A percentile compares a stretch with the other conserved stretches of the same genome.
Conservation (phyloP, 1,140 invertebrate genomes). For the Diploscapter pachys region DNA sequence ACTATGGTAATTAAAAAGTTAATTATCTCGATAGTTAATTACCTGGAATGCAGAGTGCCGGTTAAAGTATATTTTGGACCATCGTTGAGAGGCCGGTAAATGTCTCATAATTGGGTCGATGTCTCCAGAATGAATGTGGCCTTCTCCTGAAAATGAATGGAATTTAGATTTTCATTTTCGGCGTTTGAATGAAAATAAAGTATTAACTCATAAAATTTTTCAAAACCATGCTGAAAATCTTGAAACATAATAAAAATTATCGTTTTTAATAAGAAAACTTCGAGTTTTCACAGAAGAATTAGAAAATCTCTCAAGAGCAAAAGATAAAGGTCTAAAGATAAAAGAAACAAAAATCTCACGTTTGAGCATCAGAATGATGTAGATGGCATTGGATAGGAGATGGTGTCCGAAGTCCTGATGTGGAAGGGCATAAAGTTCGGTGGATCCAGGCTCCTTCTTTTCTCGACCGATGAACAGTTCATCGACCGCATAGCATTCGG, state of each 20-base stretch:
- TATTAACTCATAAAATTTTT: neutral
- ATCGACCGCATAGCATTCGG: slow-evolving; percentile 86
- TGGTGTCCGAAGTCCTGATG: slow-evolving; percentile 63
- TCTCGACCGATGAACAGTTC: slow-evolving; percentile 76
- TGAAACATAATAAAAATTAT: neutral
- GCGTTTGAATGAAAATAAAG: too few species aligned
- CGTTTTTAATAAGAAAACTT: neutral
- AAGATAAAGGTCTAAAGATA: slow-evolving; percentile 8
- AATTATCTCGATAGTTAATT: slow-evolving; percentile 38
- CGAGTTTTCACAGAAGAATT: neutral
- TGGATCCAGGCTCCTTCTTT: slow-evolving; percentile 70
- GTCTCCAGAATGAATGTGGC: slow-evolving; percentile 86
- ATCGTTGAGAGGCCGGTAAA: slow-evolving; percentile 89
- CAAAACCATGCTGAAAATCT: slow-evolving; percentile 22
- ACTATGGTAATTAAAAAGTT: neutral
- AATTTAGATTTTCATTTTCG: too few species aligned
- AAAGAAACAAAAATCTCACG: slow-evolving; percentile 60
- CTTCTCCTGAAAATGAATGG: slow-evolving; percentile 64
- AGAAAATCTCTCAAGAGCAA: too few species aligned
- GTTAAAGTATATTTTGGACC: slow-evolving; percentile 72
- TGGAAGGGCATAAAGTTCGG: slow-evolving; percentile 61
- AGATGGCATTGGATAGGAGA: slow-evolving; percentile 88
- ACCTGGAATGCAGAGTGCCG: slow-evolving; percentile 96
- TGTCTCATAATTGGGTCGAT: slow-evolving; percentile 90
- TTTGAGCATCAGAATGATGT: slow-evolving; percentile 84